Conservation (phyloP, 2,797 vertebrate species). For the Tauraco hartlaubi region DNA sequence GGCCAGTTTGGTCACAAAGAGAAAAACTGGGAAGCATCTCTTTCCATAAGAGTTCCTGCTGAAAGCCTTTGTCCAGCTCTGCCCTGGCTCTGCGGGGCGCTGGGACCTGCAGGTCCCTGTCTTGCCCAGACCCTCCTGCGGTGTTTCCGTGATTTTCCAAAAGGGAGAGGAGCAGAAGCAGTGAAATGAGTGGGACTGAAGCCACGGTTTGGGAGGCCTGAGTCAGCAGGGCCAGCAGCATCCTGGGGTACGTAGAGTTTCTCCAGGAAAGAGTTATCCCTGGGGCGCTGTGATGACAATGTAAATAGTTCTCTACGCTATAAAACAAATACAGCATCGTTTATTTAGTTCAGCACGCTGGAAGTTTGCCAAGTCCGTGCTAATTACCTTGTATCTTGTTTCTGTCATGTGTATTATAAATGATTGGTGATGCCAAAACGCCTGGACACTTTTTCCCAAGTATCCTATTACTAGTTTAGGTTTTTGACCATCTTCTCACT, state of each 20-base stretch:
- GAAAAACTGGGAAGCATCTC: neutral
- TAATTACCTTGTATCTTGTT: conserved; percentile 21
- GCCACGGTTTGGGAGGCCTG: neutral
- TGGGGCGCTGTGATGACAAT: neutral
- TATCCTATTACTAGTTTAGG: neutral
- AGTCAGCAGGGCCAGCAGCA: neutral
- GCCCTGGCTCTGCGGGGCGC: neutral
- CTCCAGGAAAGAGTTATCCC: neutral
- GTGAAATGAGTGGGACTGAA: fast-evolving
- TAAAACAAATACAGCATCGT: conserved; percentile 5
- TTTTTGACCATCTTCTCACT: neutral
- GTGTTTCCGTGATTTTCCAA: neutral
- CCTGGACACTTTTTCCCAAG: neutral
- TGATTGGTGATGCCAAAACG: neutral
- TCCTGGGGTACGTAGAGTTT: neutral
- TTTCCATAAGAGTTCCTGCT: neutral
- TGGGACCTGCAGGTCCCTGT: fast-evolving
- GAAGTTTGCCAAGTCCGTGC: neutral
- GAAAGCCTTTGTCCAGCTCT: neutral
- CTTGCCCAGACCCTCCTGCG: fast-evolving
- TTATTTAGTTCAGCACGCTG: neutral
- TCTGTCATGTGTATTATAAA: neutral
- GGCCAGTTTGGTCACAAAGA: neutral
- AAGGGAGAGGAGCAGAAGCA: neutral
- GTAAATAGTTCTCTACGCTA: conserved; percentile 5